Evolutionary conservation across 1,140 invertebrate species (phyloP).

Genomic region (Potamilus streckersoni): DNA sequence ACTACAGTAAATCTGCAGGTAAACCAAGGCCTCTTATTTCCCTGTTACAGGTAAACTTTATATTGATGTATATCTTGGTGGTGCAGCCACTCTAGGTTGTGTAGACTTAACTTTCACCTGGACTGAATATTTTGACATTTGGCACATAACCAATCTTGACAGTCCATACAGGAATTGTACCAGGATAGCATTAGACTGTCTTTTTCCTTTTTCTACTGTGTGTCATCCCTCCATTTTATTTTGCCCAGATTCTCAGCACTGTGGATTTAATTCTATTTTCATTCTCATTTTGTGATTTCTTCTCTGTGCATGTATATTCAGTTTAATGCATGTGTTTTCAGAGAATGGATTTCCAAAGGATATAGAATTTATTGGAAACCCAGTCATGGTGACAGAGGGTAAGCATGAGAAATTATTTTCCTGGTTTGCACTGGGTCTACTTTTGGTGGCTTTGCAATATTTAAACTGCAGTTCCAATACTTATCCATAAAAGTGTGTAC

Average conservation of each 20-base stretch:
- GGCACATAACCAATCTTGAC: no score
- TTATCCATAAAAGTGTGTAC: no score
- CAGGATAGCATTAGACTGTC: neutral
- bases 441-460: no score
- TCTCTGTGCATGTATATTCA: conserved; percentile 13
- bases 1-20: no score
- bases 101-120: neutral
- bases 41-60: no score
- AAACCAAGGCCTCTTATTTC: no score
- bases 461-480: no score
- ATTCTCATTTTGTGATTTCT: neutral
- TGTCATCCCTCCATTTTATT: neutral
- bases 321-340: conserved; percentile 37
- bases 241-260: neutral
- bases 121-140: conserved; percentile 1
- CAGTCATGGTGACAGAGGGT: conserved; percentile 47
- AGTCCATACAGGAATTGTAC: no score
- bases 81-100: neutral
- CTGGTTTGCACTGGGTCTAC: neutral
- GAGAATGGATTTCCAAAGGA: conserved; percentile 38
- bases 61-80: no score
- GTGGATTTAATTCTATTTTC: neutral
- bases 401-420: conserved; percentile 25
- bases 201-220: no score
- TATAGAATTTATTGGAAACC: conserved; percentile 35